Evolutionary conservation across 2,888 invertebrate genomes (phyloP), one percentile per base, ranked within the genome.

Genomic region (Drosophila eohydei): DNA sequence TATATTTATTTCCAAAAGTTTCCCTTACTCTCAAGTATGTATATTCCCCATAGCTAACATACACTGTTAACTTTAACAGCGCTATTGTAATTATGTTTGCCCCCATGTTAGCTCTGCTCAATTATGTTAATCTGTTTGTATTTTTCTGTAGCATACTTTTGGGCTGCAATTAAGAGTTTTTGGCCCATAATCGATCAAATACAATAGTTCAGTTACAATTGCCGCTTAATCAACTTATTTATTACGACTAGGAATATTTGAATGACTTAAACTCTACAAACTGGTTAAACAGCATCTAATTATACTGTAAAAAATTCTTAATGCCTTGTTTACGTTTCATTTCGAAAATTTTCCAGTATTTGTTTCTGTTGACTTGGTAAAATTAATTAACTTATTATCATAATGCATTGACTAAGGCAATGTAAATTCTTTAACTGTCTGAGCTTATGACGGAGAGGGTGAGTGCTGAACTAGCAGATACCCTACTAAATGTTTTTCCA

Each of bases 361-460:
- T 36, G 16, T 14, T 16, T 40, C 52, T 9, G 14, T n/a, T 38
- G 11, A 7, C 8, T n/a, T 11, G 8, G 14, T 30, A 32, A n/a
- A 67, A 32, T 46, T 16, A 55, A 16, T 28, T 14, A 26, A 52
- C 11, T 28, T 16, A 68, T 66, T 55, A 66, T 55, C 56, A 68
- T 66, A 68, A 56, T 28, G 30, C n/a, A 60, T 50, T 51, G 36
- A 14, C 12, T 2, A 4, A 16, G 26, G 30, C 7, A 26, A 32
- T 26, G 4, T 34, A 28, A 28, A 26, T 5, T n/a, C n/a, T 14
- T 8, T 3, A 44, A 16, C 34, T 34, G 34, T 21, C 41, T 41
- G 16, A n/a, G 4, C 4, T n/a, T 28, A 5, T 1, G 12, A 5
- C 26, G 8, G 6, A 46, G 5, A 6, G 36, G 36, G 3, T 6